Evolutionary conservation across 2,888 invertebrate genomes (phyloP), one percentile per base, ranked within the genome.

Genomic region (Plagodis pulveraria): DNA sequence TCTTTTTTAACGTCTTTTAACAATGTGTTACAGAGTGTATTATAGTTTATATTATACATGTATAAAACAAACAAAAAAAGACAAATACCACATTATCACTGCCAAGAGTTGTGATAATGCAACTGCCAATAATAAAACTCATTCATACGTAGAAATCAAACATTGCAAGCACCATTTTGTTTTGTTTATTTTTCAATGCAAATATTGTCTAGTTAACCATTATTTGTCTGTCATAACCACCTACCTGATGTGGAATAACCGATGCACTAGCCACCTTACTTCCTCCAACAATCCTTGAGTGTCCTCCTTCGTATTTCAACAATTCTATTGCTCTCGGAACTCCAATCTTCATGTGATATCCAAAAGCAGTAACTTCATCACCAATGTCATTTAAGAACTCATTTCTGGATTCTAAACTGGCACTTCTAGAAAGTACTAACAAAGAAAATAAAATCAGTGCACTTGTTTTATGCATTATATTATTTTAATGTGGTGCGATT

Each of bases 221-320:
- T 22, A 22, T 22, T 2, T 22, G 4, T 22, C 22, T 22, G 22
- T 22, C 22, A 1, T 35, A 34, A 5, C 33, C 11, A 32, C 62
- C 67, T 67, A 86, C 87, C 70, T 86, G 84, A 69, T 84, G 72
- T 0, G 87, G 84, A 41, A 83, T 69, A 8, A 63, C 66, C n/a
- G 73, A 67, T 5, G 71, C 67, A 4, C 62, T 55, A 0, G 66
- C 34, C 5, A 83, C 83, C 42, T 70, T 70, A 22, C 61, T 74
- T 0, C 87, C 88, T 0, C 88, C 88, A 6, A 87, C 73, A 10
- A 88, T 84, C 56, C 84, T 77, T 0, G 51, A 6, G 12, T 53
- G n/a, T n/a, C 9, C 34, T 7, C 58, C 58, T 58, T 83, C 82
- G 36, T 60, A 50, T 10, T 53, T 40, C 61, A 66, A 63, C 45